Percentiles rank a stretch among this genome's conserved stretches.
These are phyloP conservation scores for Tanypteryx hageni DNA, from an alignment of 2,888 invertebrate species.

Conservation along the genomic window DNA sequence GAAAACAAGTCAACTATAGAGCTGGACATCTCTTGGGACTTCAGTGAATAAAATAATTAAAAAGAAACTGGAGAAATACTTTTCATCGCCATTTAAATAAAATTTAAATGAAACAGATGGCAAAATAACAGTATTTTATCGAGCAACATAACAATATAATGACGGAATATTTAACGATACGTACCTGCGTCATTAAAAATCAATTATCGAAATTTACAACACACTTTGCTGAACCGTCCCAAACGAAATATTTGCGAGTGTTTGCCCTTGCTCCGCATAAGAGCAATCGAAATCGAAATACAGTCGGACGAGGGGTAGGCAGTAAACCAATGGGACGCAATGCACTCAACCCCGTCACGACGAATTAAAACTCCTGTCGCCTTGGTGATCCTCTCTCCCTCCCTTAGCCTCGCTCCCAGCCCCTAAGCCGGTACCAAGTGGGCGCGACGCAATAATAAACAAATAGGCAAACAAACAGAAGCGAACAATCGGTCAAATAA, in stretches of 20 bases:
- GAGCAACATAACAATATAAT: too few species aligned
- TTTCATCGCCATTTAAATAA: too few species aligned
- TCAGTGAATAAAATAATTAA: too few species aligned
- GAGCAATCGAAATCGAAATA: background rate
- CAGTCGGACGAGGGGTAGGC: background rate
- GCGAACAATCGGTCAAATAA: conserved; percentile 62
- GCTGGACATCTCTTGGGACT: too few species aligned
- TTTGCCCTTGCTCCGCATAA: conserved; percentile 13
- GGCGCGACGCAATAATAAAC: conserved; percentile 58
- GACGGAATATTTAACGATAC: background rate
- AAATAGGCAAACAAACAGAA: conserved; percentile 64
- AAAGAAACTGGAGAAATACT: too few species aligned
- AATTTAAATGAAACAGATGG: too few species aligned
- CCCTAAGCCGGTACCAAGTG: conserved; percentile 44
- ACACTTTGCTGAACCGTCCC: background rate
- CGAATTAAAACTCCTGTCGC: conserved; percentile 53
- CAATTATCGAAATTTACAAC: background rate
- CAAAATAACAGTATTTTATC: too few species aligned
- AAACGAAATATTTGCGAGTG: background rate
- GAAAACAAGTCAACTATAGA: too few species aligned
- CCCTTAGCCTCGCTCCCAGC: conserved; percentile 5
- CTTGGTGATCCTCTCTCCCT: background rate
- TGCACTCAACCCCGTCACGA: conserved; percentile 10
- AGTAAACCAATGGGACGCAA: background rate
- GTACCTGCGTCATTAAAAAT: background rate